Evolutionary conservation across 2,797 vertebrate genomes (phyloP), one percentile per base, ranked within the genome.

Genomic region (Perodicticus potto): DNA sequence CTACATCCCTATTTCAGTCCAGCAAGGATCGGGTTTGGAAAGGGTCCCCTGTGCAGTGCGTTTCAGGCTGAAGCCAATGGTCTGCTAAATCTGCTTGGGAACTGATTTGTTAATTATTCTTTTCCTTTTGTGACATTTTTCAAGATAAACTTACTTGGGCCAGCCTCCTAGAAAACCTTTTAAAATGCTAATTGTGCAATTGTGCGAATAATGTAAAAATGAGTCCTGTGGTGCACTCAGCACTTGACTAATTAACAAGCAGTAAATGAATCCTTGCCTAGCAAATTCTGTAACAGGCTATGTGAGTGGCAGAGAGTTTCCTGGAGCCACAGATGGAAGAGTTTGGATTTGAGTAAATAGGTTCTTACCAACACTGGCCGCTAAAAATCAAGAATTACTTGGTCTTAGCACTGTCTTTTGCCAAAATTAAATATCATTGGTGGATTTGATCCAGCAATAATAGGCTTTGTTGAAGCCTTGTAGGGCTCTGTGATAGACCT

Each of bases 241-340:
- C 93, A 95, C 94, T 97, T 98, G 91, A 94, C 97, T 98, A 97
- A 98, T 98, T 98, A 98, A 97, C 96, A 92, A 96, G 94, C 91
- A 96, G 59, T 96, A 92, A 96, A 97, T 96, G 95, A 97, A 96
- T 95, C 78, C 73, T 97, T 94, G 93, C 63, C 70, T 94, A 96
- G 96, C 83, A 97, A 92, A 97, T 97, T 92, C 93, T 94, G 86
- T 94, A 78, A 86, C 53, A 27, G 92, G 81, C 92, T 96, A 74
- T 67, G 92, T 96, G 93, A 97, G 89, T 27, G 7, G 93, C 92
- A 93, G 94, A 96, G 95, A 70, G 65, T 74, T 96, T 95, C 76
- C 40, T 88, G 90, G 77, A 90, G 78, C 84, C 72, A 37, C 59
- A 84, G 65, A 32, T 89, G 74, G 70, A 80, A 55, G 70, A 91